Evolutionary conservation across 53 echinoderm and acorn worm genomes (phyloP), one percentile per base, ranked within the genome.

Genomic region (Paracentrotus lividus): DNA sequence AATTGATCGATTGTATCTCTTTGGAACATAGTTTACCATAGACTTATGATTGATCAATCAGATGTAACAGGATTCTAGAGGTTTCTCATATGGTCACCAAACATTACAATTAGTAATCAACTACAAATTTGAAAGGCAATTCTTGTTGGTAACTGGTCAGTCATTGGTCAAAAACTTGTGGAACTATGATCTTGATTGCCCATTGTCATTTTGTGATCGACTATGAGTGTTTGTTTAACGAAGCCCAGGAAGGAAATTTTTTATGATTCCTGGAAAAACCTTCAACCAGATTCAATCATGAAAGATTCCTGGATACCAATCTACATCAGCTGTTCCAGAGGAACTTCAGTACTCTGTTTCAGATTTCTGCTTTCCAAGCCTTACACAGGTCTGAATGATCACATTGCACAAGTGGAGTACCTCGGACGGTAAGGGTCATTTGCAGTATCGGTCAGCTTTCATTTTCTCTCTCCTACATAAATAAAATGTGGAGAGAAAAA

Each of bases 401-500:
- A 20, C 2, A 72, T 20, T 40, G 72, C 40, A 72, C 36, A 36
- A 72, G 0, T 72, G 72, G 20, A 18, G 38, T 20, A 8, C 16
- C 31, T 5, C 33, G 16, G 36, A 72, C 4, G 32, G 40, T 40
- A 38, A 38, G 40, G 29, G 40, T 95, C 66, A 98, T 93, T 98
- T 98, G 93, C 98, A 98, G 85, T 98, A 98, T 29, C 98, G 93
- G 90, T 98, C 98, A 58, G 98, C 98, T 91, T 98, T 98, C 98
- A 98, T 98, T 93, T 98, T 98, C 85, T 98, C 98, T 88, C 98
- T 96, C 96, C 98, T 98, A 94, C 61, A 85, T 85, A 7, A 72
- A 38, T 16, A 72, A 40, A 72, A n/a, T n/a, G n/a, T n/a, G 5
- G 1, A 72, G 3, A 16, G 21, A 72, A 5, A 64, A 64, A 27